phyloP scores from a whole-genome alignment of 2,888 invertebrate species.

The Aleiodes testaceus region DNA sequence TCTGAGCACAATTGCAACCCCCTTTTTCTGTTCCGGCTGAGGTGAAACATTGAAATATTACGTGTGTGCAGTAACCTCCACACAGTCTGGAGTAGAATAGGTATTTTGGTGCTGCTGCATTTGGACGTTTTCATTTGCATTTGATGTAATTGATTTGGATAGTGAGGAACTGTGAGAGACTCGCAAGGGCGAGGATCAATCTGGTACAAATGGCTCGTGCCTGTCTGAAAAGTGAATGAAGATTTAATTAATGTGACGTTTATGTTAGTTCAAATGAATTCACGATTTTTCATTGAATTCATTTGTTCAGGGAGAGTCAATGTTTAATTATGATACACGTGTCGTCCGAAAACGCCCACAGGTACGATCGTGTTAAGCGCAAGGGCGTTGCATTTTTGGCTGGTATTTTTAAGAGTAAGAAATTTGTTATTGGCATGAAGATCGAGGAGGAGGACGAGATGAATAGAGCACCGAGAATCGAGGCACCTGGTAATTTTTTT shows the following conservation, averaged over 20 bases:
- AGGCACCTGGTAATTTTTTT: conserved; percentile 64
- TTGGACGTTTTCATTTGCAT: too few relatives aligned
- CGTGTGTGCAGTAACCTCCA: conserved; percentile 26
- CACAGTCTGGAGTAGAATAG: conserved; percentile 7
- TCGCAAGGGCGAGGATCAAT: too few relatives aligned
- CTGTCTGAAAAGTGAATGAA: too few relatives aligned
- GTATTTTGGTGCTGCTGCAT: too few relatives aligned
- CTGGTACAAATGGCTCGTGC: too few relatives aligned
- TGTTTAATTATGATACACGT: conserved; percentile 67
- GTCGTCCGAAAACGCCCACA: conserved; percentile 64
- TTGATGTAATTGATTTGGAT: too few relatives aligned
- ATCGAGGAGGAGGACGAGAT: conserved; percentile 68
- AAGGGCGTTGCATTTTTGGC: conserved; percentile 68
- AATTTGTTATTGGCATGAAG: conserved; percentile 68
- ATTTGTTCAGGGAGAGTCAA: conserved; percentile 50
- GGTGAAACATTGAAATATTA: conserved; percentile 2
- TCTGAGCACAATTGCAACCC: conserved; percentile 10
- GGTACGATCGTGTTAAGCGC: conserved; percentile 68
- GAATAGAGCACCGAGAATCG: conserved; percentile 66
- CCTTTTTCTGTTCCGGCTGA: conserved; percentile 12
- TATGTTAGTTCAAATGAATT: too few relatives aligned
- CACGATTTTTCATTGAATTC: conserved; percentile 6
- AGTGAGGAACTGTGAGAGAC: too few relatives aligned
- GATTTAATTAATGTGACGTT: too few relatives aligned
- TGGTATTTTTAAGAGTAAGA: conserved; percentile 65